A percentile compares a stretch with the other conserved stretches of the same genome.
phyloP scores from a whole-genome alignment of 2,888 invertebrate genomes.

The Theretra japonica region DNA sequence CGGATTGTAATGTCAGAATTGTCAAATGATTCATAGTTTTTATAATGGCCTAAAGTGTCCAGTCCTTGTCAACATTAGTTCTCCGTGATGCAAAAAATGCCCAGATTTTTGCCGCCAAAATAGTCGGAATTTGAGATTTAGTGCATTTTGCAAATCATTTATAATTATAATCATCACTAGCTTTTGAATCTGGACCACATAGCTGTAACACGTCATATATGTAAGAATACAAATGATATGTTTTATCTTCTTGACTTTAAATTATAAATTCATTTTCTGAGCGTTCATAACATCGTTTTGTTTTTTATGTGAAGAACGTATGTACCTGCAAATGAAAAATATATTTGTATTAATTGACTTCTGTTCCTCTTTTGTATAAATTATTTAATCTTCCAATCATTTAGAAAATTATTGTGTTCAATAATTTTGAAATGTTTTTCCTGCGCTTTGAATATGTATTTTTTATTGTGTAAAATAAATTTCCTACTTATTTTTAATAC shows the following conservation, averaged over 20 bases:
- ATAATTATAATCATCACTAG: too few relatives aligned
- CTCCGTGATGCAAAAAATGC: too few relatives aligned
- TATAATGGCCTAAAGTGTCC: too few relatives aligned
- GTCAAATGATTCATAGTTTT: too few relatives aligned
- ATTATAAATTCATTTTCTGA: neutral
- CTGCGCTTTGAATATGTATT: neutral
- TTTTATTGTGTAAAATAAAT: conserved; percentile 18
- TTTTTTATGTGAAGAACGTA: neutral
- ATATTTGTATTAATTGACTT: neutral
- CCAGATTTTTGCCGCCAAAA: too few relatives aligned
- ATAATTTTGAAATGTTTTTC: neutral
- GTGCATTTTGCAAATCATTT: too few relatives aligned
- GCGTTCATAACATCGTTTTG: neutral
- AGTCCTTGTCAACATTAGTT: too few relatives aligned
- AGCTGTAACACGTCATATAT: neutral
- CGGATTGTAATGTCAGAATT: too few relatives aligned
- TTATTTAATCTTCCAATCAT: neutral
- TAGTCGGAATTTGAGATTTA: too few relatives aligned
- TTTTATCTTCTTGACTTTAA: neutral
- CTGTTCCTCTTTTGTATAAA: neutral
- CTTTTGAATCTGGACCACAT: conserved; percentile 15
- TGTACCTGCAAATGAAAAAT: conserved; percentile 2
- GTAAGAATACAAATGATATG: too few relatives aligned
- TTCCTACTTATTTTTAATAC: conserved; percentile 25
- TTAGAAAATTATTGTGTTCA: conserved; percentile 18